phyloP scores from a whole-genome alignment of 2,113 vertebrate species.

The Mixornis gularis region DNA sequence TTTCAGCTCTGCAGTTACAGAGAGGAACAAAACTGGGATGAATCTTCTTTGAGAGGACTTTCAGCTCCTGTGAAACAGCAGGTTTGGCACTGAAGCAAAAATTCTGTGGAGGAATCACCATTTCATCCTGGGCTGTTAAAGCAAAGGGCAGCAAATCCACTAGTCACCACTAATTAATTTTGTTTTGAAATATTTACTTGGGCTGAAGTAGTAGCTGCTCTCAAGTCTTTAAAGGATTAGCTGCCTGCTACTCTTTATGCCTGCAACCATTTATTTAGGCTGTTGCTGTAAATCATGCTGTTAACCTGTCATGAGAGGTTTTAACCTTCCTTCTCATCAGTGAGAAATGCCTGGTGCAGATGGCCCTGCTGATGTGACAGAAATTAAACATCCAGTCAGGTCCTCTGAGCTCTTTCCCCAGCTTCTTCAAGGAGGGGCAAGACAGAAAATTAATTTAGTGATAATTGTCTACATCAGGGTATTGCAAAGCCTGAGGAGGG shows the following conservation, averaged over 20 bases:
- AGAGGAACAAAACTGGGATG: neutral
- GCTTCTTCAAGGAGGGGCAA: neutral
- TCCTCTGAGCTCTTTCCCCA: neutral
- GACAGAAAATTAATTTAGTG: neutral
- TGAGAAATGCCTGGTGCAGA: neutral
- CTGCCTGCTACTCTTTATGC: slow-evolving; percentile 1
- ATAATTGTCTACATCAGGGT: neutral
- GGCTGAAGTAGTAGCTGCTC: slow-evolving; percentile 16
- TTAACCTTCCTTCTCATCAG: neutral
- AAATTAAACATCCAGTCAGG: neutral
- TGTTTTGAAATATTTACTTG: slow-evolving; percentile 42
- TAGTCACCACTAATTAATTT: slow-evolving; percentile 21
- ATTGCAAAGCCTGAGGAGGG: neutral
- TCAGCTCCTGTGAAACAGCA: neutral
- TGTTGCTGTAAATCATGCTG: slow-evolving; percentile 29
- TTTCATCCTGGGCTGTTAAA: neutral
- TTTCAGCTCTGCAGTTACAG: neutral
- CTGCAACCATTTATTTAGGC: slow-evolving; percentile 14
- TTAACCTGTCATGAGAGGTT: slow-evolving; percentile 5
- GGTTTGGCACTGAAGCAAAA: neutral
- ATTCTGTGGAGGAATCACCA: neutral
- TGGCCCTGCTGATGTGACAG: neutral
- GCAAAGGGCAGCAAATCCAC: neutral
- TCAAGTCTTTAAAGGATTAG: slow-evolving; percentile 37
- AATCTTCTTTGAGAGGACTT: neutral